Evolutionary conservation across 2,113 vertebrate genomes (phyloP).

Genomic region (Ifrita kowaldi): DNA sequence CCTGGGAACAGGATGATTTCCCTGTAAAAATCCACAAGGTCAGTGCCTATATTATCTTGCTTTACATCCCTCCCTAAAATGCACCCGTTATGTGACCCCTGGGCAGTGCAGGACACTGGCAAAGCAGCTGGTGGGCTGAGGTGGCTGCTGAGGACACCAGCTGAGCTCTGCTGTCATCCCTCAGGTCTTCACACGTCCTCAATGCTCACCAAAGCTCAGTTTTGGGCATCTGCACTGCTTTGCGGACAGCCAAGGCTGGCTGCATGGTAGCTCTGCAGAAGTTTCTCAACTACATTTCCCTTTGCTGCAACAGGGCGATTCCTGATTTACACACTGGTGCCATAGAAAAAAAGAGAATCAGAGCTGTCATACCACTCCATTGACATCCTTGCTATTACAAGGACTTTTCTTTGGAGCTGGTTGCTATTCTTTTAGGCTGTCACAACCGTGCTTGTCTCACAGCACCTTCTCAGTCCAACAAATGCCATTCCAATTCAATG

Average conservation of each 20-base stretch:
- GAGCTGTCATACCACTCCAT: background rate
- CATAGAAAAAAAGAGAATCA: background rate
- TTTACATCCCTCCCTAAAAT: background rate
- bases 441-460: background rate
- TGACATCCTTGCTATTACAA: background rate
- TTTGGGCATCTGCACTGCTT: background rate
- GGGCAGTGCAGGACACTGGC: background rate
- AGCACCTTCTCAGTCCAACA: background rate
- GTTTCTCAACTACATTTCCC: background rate
- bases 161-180: background rate
- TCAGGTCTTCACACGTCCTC: rapidly evolving
- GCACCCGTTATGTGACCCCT: background rate
- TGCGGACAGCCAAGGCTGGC: background rate
- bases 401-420: background rate
- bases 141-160: background rate
- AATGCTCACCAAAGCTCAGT: rapidly evolving
- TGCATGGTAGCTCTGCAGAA: background rate
- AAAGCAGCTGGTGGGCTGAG: background rate
- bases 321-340: background rate
- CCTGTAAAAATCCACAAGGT: conserved; percentile 17
- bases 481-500: background rate
- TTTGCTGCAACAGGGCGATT: background rate
- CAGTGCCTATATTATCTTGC: background rate
- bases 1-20: background rate
- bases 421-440: background rate